Base-by-base conservation (phyloP, 2,113 vertebrate genomes). In the Copsychus sechellarum region DNA sequence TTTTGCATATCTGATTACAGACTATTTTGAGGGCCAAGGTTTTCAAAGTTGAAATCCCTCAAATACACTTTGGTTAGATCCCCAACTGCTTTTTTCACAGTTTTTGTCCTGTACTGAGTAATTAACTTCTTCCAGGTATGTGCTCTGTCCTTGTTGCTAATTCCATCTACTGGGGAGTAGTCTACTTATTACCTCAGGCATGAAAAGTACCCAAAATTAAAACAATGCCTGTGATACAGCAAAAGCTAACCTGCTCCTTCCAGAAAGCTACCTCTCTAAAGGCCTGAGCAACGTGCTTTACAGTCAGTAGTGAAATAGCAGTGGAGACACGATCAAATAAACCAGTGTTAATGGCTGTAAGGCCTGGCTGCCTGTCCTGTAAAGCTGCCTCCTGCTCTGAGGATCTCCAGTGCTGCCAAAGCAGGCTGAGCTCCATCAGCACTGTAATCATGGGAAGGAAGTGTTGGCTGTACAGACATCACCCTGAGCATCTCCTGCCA, bases 1-100 rank as follows among this genome's bases (percentile, higher is more conserved):
- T 42, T 87, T 71, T 85, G 18, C 43, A 31, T 66, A 33, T 81
- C 47, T 81, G 65, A 43, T 51, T 85, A 66, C 25, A 78, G 70
- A 50, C 45, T 73, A n/a, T 42, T 81, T 16, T 66, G 38, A 45
- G 14, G 14, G 22, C 19, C 25, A 81, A 74, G 23, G 5, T 56
- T 88, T 88, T 82, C 40, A 76, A 80, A 90, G 69, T 19, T 20
- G n/a, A 82, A 88, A 71, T 85, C n/a, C n/a, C 28, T 88, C 60
- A 71, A 51, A 45, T 22, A 20, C 0, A 2, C 40, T 74, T 87
- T 58, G 21, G 21, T 48, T 48, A 64, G 34, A 9, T 11, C 19
- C 43, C 36, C 28, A 45, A 0, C 12, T 48, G 50, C 2, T 86
- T 94, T 95, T 94, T 48, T 65, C 9, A 40, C 12, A 47, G 16